These are phyloP conservation scores for Cephus sareptanus DNA, from an alignment of 2,888 invertebrate genomes.

Conservation along the genomic window DNA sequence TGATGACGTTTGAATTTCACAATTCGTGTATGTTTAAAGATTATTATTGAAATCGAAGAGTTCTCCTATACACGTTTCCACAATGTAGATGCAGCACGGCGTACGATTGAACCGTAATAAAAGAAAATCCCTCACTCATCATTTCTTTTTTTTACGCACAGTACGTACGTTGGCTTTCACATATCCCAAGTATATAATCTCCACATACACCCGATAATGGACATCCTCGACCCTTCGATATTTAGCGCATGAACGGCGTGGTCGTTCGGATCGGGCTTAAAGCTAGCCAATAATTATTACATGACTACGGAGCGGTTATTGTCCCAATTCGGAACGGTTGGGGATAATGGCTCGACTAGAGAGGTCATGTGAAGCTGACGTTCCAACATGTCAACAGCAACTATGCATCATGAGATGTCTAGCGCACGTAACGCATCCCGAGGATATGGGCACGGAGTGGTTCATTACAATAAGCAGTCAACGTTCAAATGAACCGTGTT, in stretches of 20 bases:
- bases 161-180: not conserved
- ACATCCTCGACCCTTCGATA: not conserved
- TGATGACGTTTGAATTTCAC: not conserved
- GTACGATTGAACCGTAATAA: not conserved
- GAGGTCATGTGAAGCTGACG: constrained; percentile 63
- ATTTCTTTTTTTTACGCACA: no score
- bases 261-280: constrained; percentile 22
- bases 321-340: constrained; percentile 53
- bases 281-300: constrained; percentile 54
- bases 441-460: constrained; percentile 31
- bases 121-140: no score
- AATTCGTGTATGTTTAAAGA: not conserved
- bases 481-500: constrained; percentile 36
- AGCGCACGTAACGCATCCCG: constrained; percentile 46
- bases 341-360: constrained; percentile 57
- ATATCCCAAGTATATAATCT: not conserved
- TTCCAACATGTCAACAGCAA: constrained; percentile 65
- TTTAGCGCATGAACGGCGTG: constrained; percentile 9
- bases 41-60: no score
- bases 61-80: no score
- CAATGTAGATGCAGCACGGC: not conserved
- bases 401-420: constrained; percentile 65
- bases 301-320: constrained; percentile 53
- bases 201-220: not conserved
- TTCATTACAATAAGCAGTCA: constrained; percentile 47